Conservation (phyloP, 92 coral and sea anemone species). For the Galaxea fascicularis region DNA sequence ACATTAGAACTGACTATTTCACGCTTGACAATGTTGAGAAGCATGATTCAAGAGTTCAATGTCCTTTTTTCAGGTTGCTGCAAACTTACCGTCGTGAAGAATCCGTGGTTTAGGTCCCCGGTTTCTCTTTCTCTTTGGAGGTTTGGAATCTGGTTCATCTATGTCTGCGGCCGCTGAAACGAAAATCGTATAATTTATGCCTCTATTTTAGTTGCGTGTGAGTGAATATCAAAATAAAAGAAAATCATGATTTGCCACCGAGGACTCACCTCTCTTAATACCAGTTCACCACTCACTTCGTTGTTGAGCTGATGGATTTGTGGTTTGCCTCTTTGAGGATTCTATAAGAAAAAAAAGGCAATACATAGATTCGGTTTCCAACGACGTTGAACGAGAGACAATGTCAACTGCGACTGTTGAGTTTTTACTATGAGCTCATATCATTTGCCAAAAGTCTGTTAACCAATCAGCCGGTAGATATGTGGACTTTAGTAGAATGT, state of each 20-base stretch:
- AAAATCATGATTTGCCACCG: not conserved
- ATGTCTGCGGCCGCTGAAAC: constrained; percentile 3
- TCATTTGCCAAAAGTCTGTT: too few relatives aligned
- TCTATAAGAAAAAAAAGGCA: not conserved
- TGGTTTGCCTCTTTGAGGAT: not conserved
- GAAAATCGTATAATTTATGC: not conserved
- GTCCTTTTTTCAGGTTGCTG: not conserved
- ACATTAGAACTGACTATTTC: too few relatives aligned
- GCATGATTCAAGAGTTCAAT: not conserved
- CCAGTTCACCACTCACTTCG: not conserved
- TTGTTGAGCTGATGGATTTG: not conserved
- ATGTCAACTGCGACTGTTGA: too few relatives aligned
- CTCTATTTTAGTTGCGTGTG: not conserved
- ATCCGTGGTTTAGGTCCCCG: constrained; percentile 34
- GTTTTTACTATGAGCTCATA: too few relatives aligned
- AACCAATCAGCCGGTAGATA: too few relatives aligned
- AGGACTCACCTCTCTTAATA: not conserved
- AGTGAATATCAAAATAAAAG: not conserved
- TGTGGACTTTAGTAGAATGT: too few relatives aligned
- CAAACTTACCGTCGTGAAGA: constrained; percentile 34
- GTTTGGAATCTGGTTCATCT: not conserved
- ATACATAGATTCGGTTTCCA: not conserved
- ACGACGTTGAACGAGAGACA: too few relatives aligned
- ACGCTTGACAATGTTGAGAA: not conserved
- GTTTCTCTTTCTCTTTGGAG: constrained; percentile 12